Base-by-base conservation (phyloP, 2,888 invertebrate species). In the Campoplex capitator region DNA sequence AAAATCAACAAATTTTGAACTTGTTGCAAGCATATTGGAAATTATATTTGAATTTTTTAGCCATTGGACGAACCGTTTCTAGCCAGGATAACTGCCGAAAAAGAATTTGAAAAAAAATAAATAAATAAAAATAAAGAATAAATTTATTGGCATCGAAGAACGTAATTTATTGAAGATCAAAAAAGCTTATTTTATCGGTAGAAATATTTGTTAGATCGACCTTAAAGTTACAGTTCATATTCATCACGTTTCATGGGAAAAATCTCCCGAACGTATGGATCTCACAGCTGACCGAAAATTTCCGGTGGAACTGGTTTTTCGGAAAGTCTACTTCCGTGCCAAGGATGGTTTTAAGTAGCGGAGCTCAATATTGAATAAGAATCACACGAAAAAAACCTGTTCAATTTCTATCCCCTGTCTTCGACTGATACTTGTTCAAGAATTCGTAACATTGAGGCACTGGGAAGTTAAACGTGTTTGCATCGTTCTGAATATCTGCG, bases 321-420 rank as follows among this genome's bases (percentile, higher is more conserved):
- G 42, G 16, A 71, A 71, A 71, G 48, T 48, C 23, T 16, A 48
- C 16, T 45, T 51, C 3, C 48, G 48, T 8, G 3, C 42, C 18
- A 9, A 16, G 71, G 23, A 23, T 71, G 3, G 23, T 71, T n/a
- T 28, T 11, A 18, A 45, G 23, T 16, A 48, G 11, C 13, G 7
- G 32, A 51, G 23, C 48, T 48, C 16, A 6, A 71, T 38, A 48
- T 48, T 16, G 16, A 71, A 28, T 48, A 71, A 28, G 48, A 71
- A 23, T 48, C 16, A 28, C 42, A 28, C 16, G 23, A 32, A 16
- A 28, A 23, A 71, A 71, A 71, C 71, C 48, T 71, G 71, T 71
- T 71, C 71, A 23, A 71, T 71, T 71, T 28, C 16, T 16, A 48
- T 6, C 71, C 71, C 42, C 48, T 13, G 11, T 23, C 71, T 23